These are phyloP conservation scores for Gari tellinella DNA, from an alignment of 2,888 invertebrate genomes.

Conservation along the genomic window DNA sequence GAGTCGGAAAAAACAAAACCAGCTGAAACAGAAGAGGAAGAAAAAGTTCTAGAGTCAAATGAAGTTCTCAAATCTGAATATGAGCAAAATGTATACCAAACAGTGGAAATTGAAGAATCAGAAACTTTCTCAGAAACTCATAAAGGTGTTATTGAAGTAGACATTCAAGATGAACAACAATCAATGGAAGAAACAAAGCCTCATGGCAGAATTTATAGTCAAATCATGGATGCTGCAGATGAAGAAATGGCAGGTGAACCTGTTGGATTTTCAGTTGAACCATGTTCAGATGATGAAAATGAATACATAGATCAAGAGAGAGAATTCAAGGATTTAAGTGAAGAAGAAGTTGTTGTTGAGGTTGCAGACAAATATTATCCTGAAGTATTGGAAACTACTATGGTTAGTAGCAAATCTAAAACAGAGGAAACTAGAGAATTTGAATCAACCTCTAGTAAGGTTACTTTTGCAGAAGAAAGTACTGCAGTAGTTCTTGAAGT, in stretches of 20 bases:
- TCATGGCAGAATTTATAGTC: slow-evolving; percentile 55
- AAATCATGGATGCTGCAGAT: slow-evolving; percentile 63
- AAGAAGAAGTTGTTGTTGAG: slow-evolving; percentile 30
- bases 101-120: slow-evolving; percentile 7
- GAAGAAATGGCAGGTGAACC: slow-evolving; percentile 71
- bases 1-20: slow-evolving; percentile 35
- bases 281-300: slow-evolving; percentile 51
- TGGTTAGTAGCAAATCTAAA: slow-evolving; percentile 6
- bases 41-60: too few relatives aligned
- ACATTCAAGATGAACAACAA: slow-evolving; percentile 19
- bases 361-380: slow-evolving; percentile 17
- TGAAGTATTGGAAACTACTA: slow-evolving; percentile 14
- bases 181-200: slow-evolving; percentile 52
- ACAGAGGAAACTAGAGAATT: slow-evolving; percentile 7
- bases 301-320: slow-evolving; percentile 43
- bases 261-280: slow-evolving; percentile 60
- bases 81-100: slow-evolving; percentile 2
- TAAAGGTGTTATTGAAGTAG: slow-evolving; percentile 29
- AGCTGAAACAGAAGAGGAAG: not conserved
- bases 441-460: not conserved
- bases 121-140: slow-evolving; percentile 10
- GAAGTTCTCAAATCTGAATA: not conserved
- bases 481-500: slow-evolving; percentile 61
- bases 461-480: slow-evolving; percentile 4
- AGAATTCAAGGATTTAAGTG: slow-evolving; percentile 25